These are phyloP conservation scores for Catagonus wagneri DNA, from an alignment of 2,113 vertebrate genomes.

Conservation along the genomic window DNA sequence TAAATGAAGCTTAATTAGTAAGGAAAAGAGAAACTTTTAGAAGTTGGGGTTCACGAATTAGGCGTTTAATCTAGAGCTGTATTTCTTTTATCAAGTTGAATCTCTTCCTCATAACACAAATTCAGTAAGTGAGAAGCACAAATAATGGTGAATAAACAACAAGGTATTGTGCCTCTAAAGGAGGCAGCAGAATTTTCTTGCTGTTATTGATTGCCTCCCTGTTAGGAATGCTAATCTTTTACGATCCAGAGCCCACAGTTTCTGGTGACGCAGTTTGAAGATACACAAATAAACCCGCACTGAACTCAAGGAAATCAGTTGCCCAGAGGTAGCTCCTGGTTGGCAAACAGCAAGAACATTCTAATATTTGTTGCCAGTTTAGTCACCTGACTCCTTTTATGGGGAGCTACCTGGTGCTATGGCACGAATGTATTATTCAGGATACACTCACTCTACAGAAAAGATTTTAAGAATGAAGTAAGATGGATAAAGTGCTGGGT, in stretches of 20 bases:
- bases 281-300: conserved; percentile 47
- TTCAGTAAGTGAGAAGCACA: conserved; percentile 15
- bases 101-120: conserved; percentile 29
- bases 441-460: not conserved
- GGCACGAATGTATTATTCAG: not conserved
- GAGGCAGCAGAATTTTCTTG: conserved; percentile 31
- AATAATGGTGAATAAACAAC: not conserved
- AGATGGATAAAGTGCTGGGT: not conserved
- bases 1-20: conserved; percentile 39
- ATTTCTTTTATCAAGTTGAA: not conserved
- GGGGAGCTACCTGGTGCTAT: not conserved
- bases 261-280: conserved; percentile 48
- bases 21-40: conserved; percentile 17
- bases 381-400: conserved; percentile 40
- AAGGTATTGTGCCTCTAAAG: conserved; percentile 48
- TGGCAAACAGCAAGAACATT: conserved; percentile 5
- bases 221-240: conserved; percentile 61
- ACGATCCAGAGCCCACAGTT: conserved; percentile 50
- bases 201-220: not conserved
- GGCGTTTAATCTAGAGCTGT: conserved; percentile 35
- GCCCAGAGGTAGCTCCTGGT: conserved; percentile 4
- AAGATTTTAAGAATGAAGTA: not conserved
- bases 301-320: conserved; percentile 66
- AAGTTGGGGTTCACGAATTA: conserved; percentile 21
- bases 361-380: conserved; percentile 13